Base-by-base conservation (phyloP, 2,113 vertebrate species). In the Nothocercus nigrocapillus region DNA sequence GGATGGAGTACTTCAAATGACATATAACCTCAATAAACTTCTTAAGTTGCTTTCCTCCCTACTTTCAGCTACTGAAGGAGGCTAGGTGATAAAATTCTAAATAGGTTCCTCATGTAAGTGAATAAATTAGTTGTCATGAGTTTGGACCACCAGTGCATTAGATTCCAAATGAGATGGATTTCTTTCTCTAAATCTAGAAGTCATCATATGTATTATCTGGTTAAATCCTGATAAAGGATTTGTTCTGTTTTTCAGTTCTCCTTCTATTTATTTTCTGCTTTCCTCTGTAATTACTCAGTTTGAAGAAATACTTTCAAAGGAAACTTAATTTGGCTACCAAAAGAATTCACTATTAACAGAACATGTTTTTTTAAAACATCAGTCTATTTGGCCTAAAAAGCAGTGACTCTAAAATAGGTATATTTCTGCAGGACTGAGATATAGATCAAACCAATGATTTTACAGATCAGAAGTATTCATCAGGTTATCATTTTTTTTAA, bases 21-120 rank as follows among this genome's bases (percentile, higher is more conserved):
- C 9, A 38, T 2, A 1, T 28, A 59, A 86, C 54, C 13, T 72
- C 40, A 58, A 1, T 49, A 63, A 73, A 32, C 7, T 8, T 54
- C 7, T 14, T 58, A 5, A 78, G 54, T 20, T 81, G 20, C 30
- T 76, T 4, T 17, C 32, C 27, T 4, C 14, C 28, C 27, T 27
- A 36, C 18, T 11, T 13, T 1, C 49, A 27, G 34, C 22, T 64
- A 32, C 5, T 54, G 15, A 22, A 2, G 28, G 36, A 59, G 76
- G 1, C 0, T 64, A 5, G 9, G 14, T 58, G 17, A 61, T 8
- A 80, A 54, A 9, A 69, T 15, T 1, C 1, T 36, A 54, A 61
- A 34, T 5, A 45, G 13, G 6, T 34, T 76, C 14, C 30, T 40
- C 24, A 73, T 7, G 25, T 14, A 93, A 56, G 22, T 79, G 4